Base-by-base conservation (phyloP, 2,797 vertebrate genomes). In the Heterohyrax brucei region DNA sequence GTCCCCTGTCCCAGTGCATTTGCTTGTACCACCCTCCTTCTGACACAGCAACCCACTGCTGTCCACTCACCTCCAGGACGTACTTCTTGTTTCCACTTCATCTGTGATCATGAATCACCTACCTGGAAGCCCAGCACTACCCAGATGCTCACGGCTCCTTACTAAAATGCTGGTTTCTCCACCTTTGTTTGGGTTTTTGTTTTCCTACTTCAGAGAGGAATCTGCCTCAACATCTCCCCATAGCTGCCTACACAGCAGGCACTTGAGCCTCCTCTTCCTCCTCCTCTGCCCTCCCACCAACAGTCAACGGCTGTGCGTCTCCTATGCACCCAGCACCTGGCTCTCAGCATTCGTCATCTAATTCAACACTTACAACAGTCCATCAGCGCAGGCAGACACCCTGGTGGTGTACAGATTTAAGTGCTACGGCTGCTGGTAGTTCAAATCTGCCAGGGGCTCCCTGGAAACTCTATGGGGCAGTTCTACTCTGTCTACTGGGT, bases 281-380 rank as follows among this genome's bases (percentile, higher is more conserved):
- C 0, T 19, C n/a, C 1, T 30, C 70, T 1, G 0, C 26, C 77
- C 1, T 24, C 53, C 30, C 46, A 21, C 33, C 86, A 75, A 12
- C n/a, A 1, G 16, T 0, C 82, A 21, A 50, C 5, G 0, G 21
- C 26, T 1, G n/a, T 3, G 13, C 16, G 4, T 0, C 1, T 18
- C 16, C 61, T 24, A 3, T 5, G 18, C 6, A 0, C 30, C 50
- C 68, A 24, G 39, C 68, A 48, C 2, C 13, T 28, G 46, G 24
- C 1, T 1, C 24, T n/a, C 19, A 21, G 39, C 30, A 44, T 26
- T 22, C 48, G 56, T 2, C 53, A 14, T 10, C 87, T 82, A 5
- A 75, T 12, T 50, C 9, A 78, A 76, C 1, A 9, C 66, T 22
- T n/a, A 62, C 79, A 72, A 46, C 61, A 53, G 48, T 16, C 56